Percentiles rank a stretch among this genome's conserved stretches.
Evolutionary conservation across 2,113 vertebrate genomes (phyloP).

Genomic region (Eubucco bourcierii): DNA sequence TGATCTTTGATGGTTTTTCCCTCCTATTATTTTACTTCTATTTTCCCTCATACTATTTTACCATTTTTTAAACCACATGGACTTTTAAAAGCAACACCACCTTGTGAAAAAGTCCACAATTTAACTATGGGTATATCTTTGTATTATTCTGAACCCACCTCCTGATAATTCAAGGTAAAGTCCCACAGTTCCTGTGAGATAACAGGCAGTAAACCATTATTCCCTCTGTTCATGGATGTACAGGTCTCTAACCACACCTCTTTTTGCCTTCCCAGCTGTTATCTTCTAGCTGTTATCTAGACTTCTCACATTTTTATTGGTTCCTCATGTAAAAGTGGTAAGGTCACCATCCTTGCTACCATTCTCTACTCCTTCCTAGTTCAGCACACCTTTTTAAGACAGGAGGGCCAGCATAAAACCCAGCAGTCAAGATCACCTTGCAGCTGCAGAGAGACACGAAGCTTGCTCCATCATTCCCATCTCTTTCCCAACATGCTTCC

Average conservation of each 20-base stretch:
- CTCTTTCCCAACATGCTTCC: neutral
- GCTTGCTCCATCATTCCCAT: neutral
- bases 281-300: neutral
- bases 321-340: neutral
- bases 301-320: neutral
- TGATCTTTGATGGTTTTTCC: neutral
- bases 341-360: neutral
- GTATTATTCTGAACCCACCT: neutral
- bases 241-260: neutral
- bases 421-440: neutral
- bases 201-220: neutral
- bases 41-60: neutral
- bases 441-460: neutral
- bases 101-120: neutral
- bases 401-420: neutral
- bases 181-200: neutral
- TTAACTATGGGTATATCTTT: neutral
- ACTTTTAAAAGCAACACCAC: neutral
- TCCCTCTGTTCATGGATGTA: neutral
- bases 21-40: neutral
- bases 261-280: neutral
- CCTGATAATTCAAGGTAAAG: neutral
- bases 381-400: neutral
- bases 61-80: neutral
- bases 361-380: neutral